Evolutionary conservation across 2,888 invertebrate genomes (phyloP).

Genomic region (Agrochola lota): DNA sequence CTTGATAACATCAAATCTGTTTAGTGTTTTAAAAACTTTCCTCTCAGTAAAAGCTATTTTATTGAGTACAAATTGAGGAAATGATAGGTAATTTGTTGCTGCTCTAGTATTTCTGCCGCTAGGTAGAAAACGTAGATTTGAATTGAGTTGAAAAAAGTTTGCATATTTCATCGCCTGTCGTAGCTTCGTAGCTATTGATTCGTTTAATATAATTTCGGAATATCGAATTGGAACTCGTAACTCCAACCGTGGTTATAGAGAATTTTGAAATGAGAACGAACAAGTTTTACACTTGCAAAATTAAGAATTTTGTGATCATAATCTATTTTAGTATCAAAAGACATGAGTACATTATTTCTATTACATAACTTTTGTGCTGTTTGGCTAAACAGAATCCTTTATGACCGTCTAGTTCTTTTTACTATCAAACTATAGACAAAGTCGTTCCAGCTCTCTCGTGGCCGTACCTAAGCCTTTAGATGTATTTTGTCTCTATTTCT

Average conservation of each 20-base stretch:
- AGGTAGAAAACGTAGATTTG: not conserved
- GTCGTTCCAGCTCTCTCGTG: not conserved
- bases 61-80: not conserved
- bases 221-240: not conserved
- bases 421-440: not conserved
- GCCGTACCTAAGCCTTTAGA: not conserved
- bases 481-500: not conserved
- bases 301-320: not conserved
- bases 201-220: not conserved
- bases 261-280: conserved; percentile 8
- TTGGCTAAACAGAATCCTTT: not conserved
- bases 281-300: not conserved
- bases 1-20: not conserved
- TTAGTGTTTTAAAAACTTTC: not conserved
- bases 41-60: not conserved
- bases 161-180: too few species aligned
- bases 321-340: not conserved
- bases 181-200: too few species aligned
- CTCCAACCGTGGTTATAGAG: not conserved
- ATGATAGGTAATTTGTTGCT: not conserved
- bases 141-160: not conserved
- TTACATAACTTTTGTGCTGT: not conserved
- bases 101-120: not conserved
- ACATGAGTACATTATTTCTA: not conserved
- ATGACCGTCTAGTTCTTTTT: not conserved